Base-by-base conservation (phyloP, 2,113 vertebrate species). In the Riparia riparia region DNA sequence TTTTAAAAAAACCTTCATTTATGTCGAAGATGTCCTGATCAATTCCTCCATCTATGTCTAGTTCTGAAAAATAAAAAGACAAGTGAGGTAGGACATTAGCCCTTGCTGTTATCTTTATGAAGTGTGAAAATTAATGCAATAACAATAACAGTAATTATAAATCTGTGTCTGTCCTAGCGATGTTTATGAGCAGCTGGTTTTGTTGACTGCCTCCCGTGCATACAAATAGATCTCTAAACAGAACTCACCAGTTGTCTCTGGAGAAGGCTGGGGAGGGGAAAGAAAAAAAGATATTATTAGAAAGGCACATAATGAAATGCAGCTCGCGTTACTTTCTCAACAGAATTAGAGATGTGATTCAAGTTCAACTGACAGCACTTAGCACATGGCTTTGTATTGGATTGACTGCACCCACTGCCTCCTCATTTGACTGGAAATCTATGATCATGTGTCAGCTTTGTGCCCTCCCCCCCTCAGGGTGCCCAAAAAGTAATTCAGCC, bases 21-120 rank as follows among this genome's bases (percentile, higher is more conserved):
- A 99, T 99, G 92, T 99, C 98, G 44, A 99, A 99, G 97, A 99
- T 99, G 94, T 99, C 99, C 95, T 58, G 97, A 81, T 99, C 97
- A 61, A 92, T 93, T 95, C 98, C 99, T 69, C 95, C 97, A 32
- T 99, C 99, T 50, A 99, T 57, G 22, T 99, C 98, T 96, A 98
- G 95, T 82, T 98, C 98, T 99, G 97, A 96, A 97, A 92, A 94
- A 82, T 4, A 97, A 94, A 86, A 94, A 64, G 79, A 95, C 80
- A 96, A 94, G 63, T 76, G 94, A 95, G 61, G 80, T 50, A 94
- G 65, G 73, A 87, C 73, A 80, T 91, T 70, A 95, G 92, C 54
- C 79, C 84, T 96, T 73, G 93, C 78, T 45, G 93, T 90, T 97
- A 86, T 90, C 39, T 95, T 97, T 96, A 95, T 88, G 72, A 96